A percentile compares a stretch with the other conserved stretches of the same genome.
Conservation (phyloP, 2,888 invertebrate species). For the Serrognathus titanus region DNA sequence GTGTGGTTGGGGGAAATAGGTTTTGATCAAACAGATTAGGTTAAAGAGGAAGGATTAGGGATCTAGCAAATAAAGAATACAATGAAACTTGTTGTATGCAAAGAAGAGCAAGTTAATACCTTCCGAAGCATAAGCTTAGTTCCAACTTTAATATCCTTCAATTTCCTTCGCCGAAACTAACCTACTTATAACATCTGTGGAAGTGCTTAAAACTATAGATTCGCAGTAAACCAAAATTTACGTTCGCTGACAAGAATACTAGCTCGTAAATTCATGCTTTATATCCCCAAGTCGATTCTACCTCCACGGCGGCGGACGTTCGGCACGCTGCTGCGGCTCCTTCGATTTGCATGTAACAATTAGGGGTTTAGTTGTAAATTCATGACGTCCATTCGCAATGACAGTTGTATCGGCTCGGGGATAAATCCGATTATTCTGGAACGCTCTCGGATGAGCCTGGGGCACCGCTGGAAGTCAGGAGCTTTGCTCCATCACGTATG, state of each 20-base stretch:
- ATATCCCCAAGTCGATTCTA: constrained; percentile 9
- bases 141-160: too few relatives aligned
- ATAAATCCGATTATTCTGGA: neutral
- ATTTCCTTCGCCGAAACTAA: too few relatives aligned
- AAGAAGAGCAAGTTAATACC: too few relatives aligned
- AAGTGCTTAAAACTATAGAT: constrained; percentile 18
- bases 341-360: constrained; percentile 9
- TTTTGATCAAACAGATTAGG: too few relatives aligned
- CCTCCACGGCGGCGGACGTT: neutral
- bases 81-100: too few relatives aligned
- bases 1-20: too few relatives aligned
- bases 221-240: constrained; percentile 19
- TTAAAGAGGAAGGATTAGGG: too few relatives aligned
- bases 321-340: neutral
- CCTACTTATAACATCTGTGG: constrained; percentile 12
- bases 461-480: too few relatives aligned
- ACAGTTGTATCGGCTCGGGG: constrained; percentile 16
- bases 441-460: too few relatives aligned
- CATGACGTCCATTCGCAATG: constrained; percentile 15
- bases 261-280: constrained; percentile 16
- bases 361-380: constrained; percentile 12
- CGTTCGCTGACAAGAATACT: constrained; percentile 9
- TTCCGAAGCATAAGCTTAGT: too few relatives aligned
- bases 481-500: too few relatives aligned
- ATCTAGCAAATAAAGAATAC: too few relatives aligned